Percentiles rank a stretch among this genome's conserved stretches.
Evolutionary conservation across 2,888 invertebrate species (phyloP).

Genomic region (Toxonevra muliebris): DNA sequence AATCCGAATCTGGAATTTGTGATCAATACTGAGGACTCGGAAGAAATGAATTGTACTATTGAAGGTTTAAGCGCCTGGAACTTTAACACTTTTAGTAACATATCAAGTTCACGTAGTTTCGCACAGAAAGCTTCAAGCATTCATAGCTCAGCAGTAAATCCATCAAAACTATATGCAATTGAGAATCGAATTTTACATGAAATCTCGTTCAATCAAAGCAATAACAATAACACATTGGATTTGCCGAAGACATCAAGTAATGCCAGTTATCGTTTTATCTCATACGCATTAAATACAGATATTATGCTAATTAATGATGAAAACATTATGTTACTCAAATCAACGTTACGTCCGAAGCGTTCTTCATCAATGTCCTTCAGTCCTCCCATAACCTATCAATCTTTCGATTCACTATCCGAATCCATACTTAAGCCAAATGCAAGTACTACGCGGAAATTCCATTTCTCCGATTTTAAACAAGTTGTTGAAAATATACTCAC

Average conservation of each 20-base stretch:
- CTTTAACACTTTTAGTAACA: background rate
- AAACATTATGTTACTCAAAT: constrained; percentile 47
- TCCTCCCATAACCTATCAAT: background rate
- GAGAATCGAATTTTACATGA: constrained; percentile 10
- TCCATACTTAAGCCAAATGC: constrained; percentile 44
- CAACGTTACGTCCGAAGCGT: constrained; percentile 2
- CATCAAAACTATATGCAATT: constrained; percentile 5
- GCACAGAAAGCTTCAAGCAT: constrained; percentile 43
- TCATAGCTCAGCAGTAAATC: constrained; percentile 36
- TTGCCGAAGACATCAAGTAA: constrained; percentile 21
- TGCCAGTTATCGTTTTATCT: constrained; percentile 45
- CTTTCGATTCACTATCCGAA: constrained; percentile 33
- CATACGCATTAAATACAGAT: constrained; percentile 44
- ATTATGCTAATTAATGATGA: constrained; percentile 61
- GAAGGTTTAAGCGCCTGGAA: constrained; percentile 44
- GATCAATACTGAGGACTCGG: constrained; percentile 48
- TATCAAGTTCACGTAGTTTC: background rate
- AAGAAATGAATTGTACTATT: constrained; percentile 44
- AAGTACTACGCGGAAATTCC: constrained; percentile 28
- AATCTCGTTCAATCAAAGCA: constrained; percentile 25
- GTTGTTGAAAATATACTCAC: constrained; percentile 45
- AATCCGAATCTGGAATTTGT: constrained; percentile 57
- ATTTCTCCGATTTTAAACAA: constrained; percentile 44
- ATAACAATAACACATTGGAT: constrained; percentile 36
- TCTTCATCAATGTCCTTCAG: background rate